Evolutionary conservation across 2,888 invertebrate species (phyloP).

Genomic region (Pimpla rufipes): DNA sequence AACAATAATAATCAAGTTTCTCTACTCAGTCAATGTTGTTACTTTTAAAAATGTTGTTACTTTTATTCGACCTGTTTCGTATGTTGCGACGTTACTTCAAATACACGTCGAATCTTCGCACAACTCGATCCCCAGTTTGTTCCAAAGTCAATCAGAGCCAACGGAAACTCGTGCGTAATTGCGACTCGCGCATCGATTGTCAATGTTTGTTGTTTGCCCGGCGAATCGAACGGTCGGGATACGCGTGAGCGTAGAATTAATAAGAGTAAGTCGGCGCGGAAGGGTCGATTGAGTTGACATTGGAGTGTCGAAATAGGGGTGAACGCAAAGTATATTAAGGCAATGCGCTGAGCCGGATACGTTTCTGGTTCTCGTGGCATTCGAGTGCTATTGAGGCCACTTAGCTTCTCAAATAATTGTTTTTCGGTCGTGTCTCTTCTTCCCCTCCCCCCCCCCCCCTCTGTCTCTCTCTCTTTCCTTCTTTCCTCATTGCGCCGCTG

Average conservation of each 20-base stretch:
- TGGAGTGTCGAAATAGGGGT: conserved; percentile 29
- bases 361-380: conserved; percentile 44
- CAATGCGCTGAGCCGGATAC: conserved; percentile 6
- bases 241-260: conserved; percentile 23
- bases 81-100: too few species aligned
- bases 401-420: conserved; percentile 63
- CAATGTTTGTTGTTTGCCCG: conserved; percentile 42
- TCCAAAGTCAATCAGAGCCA: neutral
- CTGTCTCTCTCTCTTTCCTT: neutral
- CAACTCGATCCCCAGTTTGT: neutral
- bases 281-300: conserved; percentile 44
- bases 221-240: conserved; percentile 34
- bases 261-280: conserved; percentile 19
- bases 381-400: conserved; percentile 56
- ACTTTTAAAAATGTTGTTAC: too few species aligned
- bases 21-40: too few species aligned
- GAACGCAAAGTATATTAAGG: conserved; percentile 24
- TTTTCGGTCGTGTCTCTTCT: conserved; percentile 43
- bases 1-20: too few species aligned
- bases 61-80: too few species aligned
- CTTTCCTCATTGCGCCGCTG: neutral
- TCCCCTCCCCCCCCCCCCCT: too few species aligned
- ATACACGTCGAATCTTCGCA: too few species aligned
- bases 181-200: neutral
- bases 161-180: neutral